These are phyloP conservation scores for Phyllostomus discolor DNA, from an alignment of 2,113 vertebrate species.

Conservation along the genomic window DNA sequence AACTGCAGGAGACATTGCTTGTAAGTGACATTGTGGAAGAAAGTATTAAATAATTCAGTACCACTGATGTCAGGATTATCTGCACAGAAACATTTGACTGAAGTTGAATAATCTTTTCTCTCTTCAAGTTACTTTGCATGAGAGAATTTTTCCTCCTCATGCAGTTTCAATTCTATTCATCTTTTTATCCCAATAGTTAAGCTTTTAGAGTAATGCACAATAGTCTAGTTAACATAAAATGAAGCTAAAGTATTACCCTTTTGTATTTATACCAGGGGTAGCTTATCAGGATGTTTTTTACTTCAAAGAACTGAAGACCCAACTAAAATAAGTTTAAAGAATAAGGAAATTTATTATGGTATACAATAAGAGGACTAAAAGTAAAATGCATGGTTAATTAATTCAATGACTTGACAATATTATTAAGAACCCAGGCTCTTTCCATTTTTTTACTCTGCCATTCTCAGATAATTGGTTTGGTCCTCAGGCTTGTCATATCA, in stretches of 20 bases:
- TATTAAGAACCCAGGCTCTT: not conserved
- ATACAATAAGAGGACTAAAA: not conserved
- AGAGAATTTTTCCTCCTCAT: not conserved
- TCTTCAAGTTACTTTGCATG: constrained; percentile 39
- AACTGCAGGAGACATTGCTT: constrained; percentile 56
- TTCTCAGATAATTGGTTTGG: constrained; percentile 17
- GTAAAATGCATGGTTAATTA: constrained; percentile 7
- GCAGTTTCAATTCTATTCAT: constrained; percentile 31
- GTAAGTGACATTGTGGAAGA: constrained; percentile 57
- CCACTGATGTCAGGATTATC: constrained; percentile 65
- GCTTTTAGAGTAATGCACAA: constrained; percentile 41
- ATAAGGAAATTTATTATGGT: constrained; percentile 19
- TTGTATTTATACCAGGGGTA: not conserved
- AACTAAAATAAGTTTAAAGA: constrained; percentile 34
- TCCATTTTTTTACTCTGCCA: not conserved
- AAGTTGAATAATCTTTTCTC: constrained; percentile 59
- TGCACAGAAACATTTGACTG: constrained; percentile 50
- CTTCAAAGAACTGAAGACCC: not conserved
- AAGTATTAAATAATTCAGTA: constrained; percentile 70
- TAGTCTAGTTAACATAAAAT: constrained; percentile 36
- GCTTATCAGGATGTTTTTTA: not conserved
- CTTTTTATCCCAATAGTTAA: constrained; percentile 45
- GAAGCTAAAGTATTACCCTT: constrained; percentile 24
- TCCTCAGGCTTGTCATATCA: not conserved
- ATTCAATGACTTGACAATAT: constrained; percentile 34